These are phyloP conservation scores for Lochmaea capreae DNA, from an alignment of 2,888 invertebrate species.

Conservation along the genomic window DNA sequence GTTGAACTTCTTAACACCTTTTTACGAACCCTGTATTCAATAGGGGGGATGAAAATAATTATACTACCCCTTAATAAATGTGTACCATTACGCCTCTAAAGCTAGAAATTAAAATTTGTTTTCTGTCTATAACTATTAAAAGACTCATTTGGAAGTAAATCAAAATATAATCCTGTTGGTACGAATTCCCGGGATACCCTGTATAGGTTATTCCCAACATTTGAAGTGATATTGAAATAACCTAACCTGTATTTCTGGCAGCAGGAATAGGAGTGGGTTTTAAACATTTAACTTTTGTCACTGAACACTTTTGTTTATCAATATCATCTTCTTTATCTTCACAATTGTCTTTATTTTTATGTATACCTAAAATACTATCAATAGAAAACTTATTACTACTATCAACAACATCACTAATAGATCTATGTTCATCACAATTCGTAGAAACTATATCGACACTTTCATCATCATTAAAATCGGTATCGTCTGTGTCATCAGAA, in stretches of 20 bases:
- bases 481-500: slow-evolving; percentile 45
- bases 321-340: slow-evolving; percentile 40
- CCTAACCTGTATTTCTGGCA: slow-evolving; percentile 45
- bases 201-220: not conserved
- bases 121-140: too few species aligned
- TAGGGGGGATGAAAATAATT: too few species aligned
- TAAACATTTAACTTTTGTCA: slow-evolving; percentile 57
- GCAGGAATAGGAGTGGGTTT: slow-evolving; percentile 60
- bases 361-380: slow-evolving; percentile 63
- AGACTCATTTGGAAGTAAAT: too few species aligned
- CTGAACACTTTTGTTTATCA: slow-evolving; percentile 44
- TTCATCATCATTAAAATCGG: slow-evolving; percentile 50
- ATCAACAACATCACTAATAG: slow-evolving; percentile 48
- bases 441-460: slow-evolving; percentile 58
- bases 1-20: too few species aligned
- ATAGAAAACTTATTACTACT: slow-evolving; percentile 63
- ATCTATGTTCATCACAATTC: slow-evolving; percentile 46
- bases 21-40: too few species aligned
- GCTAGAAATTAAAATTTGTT: too few species aligned
- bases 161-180: too few species aligned
- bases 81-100: too few species aligned
- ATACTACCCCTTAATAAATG: too few species aligned
- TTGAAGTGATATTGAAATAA: slow-evolving; percentile 9
- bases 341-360: slow-evolving; percentile 42
- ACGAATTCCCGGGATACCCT: too few species aligned